Conservation (phyloP, 2,797 vertebrate genomes). For the Lerista edwardsae region DNA sequence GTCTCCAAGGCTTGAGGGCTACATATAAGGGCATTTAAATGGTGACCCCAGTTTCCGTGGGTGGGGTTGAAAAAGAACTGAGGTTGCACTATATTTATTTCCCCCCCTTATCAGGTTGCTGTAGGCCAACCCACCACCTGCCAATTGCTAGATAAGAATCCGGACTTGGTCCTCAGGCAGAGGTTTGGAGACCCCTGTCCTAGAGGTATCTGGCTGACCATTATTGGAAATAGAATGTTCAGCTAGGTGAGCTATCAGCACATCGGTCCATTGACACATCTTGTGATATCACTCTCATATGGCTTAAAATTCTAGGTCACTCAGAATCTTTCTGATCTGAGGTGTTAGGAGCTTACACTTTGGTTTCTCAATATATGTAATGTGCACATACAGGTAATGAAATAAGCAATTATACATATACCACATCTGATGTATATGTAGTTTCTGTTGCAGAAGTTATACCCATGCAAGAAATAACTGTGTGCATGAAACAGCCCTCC, state of each 20-base stretch:
- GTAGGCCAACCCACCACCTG: too few relatives aligned
- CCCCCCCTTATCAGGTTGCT: too few relatives aligned
- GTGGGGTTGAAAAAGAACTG: too few relatives aligned
- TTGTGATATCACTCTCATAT: background rate
- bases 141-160: too few relatives aligned
- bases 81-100: too few relatives aligned
- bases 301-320: background rate
- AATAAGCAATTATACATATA: background rate
- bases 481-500: background rate
- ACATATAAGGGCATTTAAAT: too few relatives aligned
- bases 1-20: too few relatives aligned
- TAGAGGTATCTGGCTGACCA: background rate
- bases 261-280: background rate
- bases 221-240: background rate
- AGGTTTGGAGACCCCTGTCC: too few relatives aligned
- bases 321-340: background rate
- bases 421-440: background rate
- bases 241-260: background rate
- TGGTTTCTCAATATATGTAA: background rate
- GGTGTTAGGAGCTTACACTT: background rate
- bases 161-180: too few relatives aligned
- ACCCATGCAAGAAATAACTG: background rate
- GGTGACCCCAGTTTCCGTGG: too few relatives aligned
- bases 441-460: background rate
- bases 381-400: background rate